Conservation (phyloP, 1,140 invertebrate genomes). For the Drosophila setifemur region DNA sequence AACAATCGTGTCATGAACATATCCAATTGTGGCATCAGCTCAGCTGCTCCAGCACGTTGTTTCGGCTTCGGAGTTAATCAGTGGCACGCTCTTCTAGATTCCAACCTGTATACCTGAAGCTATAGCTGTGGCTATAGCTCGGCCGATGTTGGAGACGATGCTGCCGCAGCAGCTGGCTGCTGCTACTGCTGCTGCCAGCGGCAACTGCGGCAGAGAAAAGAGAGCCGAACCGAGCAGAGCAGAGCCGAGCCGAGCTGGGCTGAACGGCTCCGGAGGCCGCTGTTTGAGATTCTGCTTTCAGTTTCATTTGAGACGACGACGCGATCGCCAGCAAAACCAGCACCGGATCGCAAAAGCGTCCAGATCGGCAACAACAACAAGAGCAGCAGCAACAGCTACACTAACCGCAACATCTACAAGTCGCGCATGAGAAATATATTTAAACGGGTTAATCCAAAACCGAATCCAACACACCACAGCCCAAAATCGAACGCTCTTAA, state of each 20-base stretch:
- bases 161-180: slow-evolving; percentile 1
- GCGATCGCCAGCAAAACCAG: slow-evolving; percentile 63
- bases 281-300: slow-evolving; percentile 71
- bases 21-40: slow-evolving; percentile 57
- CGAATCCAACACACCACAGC: no score
- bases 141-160: not conserved
- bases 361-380: slow-evolving; percentile 16
- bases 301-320: slow-evolving; percentile 78
- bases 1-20: slow-evolving; percentile 50
- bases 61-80: slow-evolving; percentile 52
- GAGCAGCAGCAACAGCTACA: slow-evolving; percentile 8
- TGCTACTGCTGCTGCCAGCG: slow-evolving; percentile 8
- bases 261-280: slow-evolving; percentile 33
- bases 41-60: slow-evolving; percentile 70
- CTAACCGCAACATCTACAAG: slow-evolving; percentile 20
- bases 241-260: not conserved
- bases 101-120: no score
- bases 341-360: slow-evolving; percentile 8
- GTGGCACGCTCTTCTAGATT: slow-evolving; percentile 75
- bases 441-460: slow-evolving; percentile 55
- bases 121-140: not conserved
- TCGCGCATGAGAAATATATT: slow-evolving; percentile 46
- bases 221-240: slow-evolving; percentile 1
- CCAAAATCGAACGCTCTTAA: slow-evolving; percentile 32
- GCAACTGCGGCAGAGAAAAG: not conserved